Conservation (phyloP, 2,797 vertebrate genomes). For the Echeneis naucrates region DNA sequence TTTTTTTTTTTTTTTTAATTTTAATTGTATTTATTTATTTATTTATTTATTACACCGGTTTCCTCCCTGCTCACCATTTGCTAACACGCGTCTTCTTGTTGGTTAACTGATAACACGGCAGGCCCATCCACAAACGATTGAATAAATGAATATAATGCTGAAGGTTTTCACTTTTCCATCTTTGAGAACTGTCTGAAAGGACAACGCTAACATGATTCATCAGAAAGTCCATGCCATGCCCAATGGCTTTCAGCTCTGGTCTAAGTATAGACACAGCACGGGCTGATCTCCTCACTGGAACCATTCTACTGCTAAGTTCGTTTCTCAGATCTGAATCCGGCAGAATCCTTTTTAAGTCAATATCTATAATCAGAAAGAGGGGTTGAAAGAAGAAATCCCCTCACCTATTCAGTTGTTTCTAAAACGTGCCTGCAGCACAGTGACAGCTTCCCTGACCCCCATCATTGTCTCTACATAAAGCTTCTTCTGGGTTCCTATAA, state of each 20-base stretch:
- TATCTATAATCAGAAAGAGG: no score
- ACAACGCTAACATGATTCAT: slow-evolving; percentile 40
- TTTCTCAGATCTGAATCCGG: neutral
- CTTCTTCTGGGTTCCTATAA: neutral
- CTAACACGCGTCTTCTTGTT: slow-evolving; percentile 14
- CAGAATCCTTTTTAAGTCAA: neutral
- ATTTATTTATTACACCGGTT: slow-evolving; percentile 38
- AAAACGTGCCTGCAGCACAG: neutral
- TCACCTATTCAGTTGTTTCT: neutral
- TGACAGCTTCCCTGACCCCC: neutral
- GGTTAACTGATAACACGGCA: slow-evolving; percentile 4
- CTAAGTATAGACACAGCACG: neutral
- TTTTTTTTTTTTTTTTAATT: neutral
- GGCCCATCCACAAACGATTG: neutral
- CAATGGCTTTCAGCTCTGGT: neutral
- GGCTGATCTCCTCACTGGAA: neutral
- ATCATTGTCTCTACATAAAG: neutral
- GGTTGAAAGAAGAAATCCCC: neutral
- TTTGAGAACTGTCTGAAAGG: neutral
- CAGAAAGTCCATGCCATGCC: slow-evolving; percentile 19
- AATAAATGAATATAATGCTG: slow-evolving; percentile 17
- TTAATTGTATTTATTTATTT: no score
- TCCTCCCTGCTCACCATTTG: slow-evolving; percentile 30
- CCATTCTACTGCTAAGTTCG: neutral
- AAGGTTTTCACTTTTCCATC: slow-evolving; percentile 1